These are phyloP conservation scores for Listronotus oregonensis DNA, from an alignment of 1,140 invertebrate species.

Conservation along the genomic window DNA sequence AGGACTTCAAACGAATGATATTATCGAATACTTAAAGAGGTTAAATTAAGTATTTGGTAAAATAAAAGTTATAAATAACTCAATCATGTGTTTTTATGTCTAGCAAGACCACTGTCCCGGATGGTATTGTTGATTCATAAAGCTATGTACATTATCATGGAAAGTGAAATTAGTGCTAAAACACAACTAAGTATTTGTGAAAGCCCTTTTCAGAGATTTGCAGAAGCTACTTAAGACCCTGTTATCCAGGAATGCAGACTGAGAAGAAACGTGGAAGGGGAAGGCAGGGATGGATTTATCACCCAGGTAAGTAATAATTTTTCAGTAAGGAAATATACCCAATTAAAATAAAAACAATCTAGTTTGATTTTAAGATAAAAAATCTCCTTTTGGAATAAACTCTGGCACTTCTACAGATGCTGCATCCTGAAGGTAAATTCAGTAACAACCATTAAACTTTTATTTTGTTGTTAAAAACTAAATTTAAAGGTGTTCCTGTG, in stretches of 20 bases:
- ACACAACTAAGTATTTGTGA: constrained; percentile 98
- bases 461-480: constrained; percentile 4
- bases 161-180: constrained; percentile 99
- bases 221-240: constrained; percentile 92
- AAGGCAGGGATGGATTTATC: constrained; percentile 68
- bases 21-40: constrained; percentile 94
- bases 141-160: constrained; percentile 96
- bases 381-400: constrained; percentile 57
- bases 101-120: constrained; percentile 90
- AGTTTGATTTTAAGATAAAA: constrained; percentile 50
- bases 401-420: constrained; percentile 44
- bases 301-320: constrained; percentile 55
- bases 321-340: too few species aligned
- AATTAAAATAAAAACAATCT: background rate
- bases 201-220: constrained; percentile 88
- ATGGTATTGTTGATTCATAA: constrained; percentile 95
- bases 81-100: constrained; percentile 60
- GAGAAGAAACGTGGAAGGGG: constrained; percentile 65
- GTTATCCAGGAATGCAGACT: constrained; percentile 93
- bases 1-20: constrained; percentile 97
- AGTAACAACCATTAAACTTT: background rate
- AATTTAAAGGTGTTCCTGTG: constrained; percentile 63
- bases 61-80: background rate
- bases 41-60: constrained; percentile 47
- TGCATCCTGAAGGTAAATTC: constrained; percentile 10